Conservation (phyloP, 2,888 invertebrate species). For the Lepidocyrtoides sp. region DNA sequence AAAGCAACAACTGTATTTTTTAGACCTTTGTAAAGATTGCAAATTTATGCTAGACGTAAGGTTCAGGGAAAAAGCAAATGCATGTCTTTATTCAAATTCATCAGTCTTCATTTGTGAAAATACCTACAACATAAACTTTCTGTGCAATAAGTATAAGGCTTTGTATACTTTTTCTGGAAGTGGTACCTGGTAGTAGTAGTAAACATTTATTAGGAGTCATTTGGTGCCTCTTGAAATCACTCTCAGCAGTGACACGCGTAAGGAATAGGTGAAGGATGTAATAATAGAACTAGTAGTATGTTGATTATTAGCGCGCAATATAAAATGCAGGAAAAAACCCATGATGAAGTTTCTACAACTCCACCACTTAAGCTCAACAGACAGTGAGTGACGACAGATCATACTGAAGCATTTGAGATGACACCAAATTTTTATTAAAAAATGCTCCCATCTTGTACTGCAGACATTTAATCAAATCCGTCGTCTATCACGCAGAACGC, state of each 20-base stretch:
- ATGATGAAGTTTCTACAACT: neutral
- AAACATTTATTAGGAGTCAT: too few relatives aligned
- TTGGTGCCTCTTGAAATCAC: too few relatives aligned
- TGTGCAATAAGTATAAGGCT: too few relatives aligned
- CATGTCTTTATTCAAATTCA: slow-evolving; percentile 41
- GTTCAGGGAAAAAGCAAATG: neutral
- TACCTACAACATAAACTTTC: too few relatives aligned
- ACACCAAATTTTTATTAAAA: slow-evolving; percentile 1
- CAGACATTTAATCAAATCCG: neutral
- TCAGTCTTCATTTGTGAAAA: slow-evolving; percentile 57
- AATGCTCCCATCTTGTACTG: neutral
- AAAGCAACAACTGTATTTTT: too few relatives aligned
- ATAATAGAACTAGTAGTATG: neutral
- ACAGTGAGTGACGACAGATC: neutral
- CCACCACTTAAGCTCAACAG: neutral
- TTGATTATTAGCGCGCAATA: neutral
- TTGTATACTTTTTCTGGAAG: too few relatives aligned
- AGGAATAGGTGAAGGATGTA: neutral
- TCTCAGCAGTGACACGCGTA: neutral
- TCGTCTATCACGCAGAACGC: neutral
- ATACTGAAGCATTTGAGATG: neutral
- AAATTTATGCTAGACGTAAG: neutral
- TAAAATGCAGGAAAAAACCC: neutral
- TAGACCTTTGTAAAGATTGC: too few relatives aligned
- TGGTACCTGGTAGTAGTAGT: too few relatives aligned